These are phyloP conservation scores for Numida meleagris DNA, from an alignment of 2,113 vertebrate species.

Conservation along the genomic window DNA sequence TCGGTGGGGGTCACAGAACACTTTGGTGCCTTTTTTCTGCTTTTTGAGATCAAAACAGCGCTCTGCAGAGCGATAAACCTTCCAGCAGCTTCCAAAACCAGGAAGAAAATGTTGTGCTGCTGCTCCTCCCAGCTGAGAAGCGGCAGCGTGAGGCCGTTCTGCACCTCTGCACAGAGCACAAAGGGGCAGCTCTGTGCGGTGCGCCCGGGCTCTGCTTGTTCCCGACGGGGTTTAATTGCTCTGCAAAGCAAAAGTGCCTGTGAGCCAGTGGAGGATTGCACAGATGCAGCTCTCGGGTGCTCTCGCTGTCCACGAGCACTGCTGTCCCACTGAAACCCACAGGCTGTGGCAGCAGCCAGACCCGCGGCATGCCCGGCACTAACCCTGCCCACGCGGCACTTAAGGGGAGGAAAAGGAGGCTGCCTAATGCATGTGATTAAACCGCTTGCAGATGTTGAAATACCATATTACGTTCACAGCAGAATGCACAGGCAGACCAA, in stretches of 20 bases:
- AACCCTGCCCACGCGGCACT: background rate
- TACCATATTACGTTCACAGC: background rate
- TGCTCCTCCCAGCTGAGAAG: background rate
- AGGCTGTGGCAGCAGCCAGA: background rate
- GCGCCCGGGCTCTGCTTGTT: rapidly evolving
- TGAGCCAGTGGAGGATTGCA: background rate
- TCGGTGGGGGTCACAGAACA: background rate
- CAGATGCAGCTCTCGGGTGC: background rate
- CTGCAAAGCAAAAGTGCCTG: background rate
- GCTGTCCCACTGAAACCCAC: background rate
- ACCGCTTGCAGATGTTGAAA: slow-evolving; percentile 69
- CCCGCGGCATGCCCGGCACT: background rate
- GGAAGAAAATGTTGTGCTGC: background rate
- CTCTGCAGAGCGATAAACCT: background rate
- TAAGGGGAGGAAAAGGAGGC: background rate
- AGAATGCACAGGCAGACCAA: slow-evolving; percentile 27
- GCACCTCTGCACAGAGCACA: rapidly evolving
- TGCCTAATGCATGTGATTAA: slow-evolving; percentile 19
- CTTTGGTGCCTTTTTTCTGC: background rate
- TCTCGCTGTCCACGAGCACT: rapidly evolving
- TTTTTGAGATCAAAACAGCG: background rate
- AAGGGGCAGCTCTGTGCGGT: background rate
- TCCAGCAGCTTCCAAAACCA: background rate
- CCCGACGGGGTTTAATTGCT: rapidly evolving
- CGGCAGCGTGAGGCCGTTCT: background rate